A percentile compares a stretch with the other conserved stretches of the same genome.
Evolutionary conservation across 2,797 vertebrate species (phyloP).

Genomic region (Avahi laniger): DNA sequence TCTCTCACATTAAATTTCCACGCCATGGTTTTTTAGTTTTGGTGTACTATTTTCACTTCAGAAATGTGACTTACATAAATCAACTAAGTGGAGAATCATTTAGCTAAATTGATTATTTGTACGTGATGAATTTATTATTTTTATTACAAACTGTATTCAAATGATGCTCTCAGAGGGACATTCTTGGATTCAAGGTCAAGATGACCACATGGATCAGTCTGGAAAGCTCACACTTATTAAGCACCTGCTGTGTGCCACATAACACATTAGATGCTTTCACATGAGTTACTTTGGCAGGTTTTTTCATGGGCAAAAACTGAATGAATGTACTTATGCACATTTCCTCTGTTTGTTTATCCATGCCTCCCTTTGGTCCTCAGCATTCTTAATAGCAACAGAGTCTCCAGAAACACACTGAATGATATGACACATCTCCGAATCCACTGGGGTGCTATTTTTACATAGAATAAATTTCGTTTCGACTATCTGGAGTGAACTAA

Average conservation of each 20-base stretch:
- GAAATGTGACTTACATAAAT: not conserved
- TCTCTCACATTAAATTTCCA: not conserved
- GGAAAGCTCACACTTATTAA: not conserved
- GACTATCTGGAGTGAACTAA: conserved; percentile 33
- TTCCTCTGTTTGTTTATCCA: not conserved
- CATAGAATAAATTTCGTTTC: conserved; percentile 44
- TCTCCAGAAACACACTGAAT: not conserved
- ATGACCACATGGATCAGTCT: not conserved
- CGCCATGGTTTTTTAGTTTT: not conserved
- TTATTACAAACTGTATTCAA: not conserved
- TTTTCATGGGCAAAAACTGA: fast-evolving
- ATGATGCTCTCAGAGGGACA: not conserved
- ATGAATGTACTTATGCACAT: not conserved
- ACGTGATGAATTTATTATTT: not conserved
- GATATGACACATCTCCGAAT: not conserved
- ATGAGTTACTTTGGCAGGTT: not conserved
- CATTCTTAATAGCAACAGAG: conserved; percentile 8
- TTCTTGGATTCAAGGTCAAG: not conserved
- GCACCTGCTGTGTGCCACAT: not conserved
- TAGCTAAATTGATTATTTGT: not conserved
- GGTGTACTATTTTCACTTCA: not conserved
- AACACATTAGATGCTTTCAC: fast-evolving
- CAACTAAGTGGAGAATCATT: not conserved
- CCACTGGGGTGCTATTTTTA: conserved; percentile 56
- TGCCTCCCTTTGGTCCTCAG: not conserved